These are phyloP conservation scores for Anguilla japonica DNA, from an alignment of 2,113 vertebrate species.

Conservation along the genomic window DNA sequence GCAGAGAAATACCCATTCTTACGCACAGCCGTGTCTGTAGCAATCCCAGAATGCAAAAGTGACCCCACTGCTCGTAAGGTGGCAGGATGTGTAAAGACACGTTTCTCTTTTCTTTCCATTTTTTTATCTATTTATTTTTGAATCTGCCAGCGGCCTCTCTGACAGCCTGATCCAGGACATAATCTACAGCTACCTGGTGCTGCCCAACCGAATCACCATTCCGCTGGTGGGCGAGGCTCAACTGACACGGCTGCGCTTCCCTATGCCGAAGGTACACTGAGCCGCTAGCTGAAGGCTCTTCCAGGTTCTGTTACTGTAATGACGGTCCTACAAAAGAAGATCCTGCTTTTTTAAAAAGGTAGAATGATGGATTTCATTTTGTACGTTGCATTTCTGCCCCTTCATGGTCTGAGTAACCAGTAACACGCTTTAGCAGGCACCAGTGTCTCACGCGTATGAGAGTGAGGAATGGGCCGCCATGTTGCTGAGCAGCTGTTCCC, in stretches of 20 bases:
- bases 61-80: neutral
- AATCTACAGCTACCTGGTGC: constrained; percentile 91
- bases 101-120: constrained; percentile 33
- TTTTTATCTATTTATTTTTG: neutral
- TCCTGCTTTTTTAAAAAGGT: neutral
- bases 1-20: neutral
- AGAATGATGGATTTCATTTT: neutral
- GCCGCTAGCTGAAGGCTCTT: too few relatives aligned
- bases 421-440: too few relatives aligned
- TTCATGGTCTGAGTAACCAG: too few relatives aligned
- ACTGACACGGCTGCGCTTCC: constrained; percentile 86
- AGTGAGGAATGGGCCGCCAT: neutral
- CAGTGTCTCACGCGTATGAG: too few relatives aligned
- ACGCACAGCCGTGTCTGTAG: neutral
- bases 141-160: constrained; percentile 80
- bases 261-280: constrained; percentile 90
- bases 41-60: neutral
- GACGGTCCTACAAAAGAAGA: neutral
- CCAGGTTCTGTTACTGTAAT: neutral
- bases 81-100: neutral
- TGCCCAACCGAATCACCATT: constrained; percentile 92
- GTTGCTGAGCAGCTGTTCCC: neutral
- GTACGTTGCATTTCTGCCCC: neutral
- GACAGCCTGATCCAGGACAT: constrained; percentile 92
- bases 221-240: constrained; percentile 90